Conservation (phyloP, 2,888 invertebrate genomes). For the Metacarcinus magister region DNA sequence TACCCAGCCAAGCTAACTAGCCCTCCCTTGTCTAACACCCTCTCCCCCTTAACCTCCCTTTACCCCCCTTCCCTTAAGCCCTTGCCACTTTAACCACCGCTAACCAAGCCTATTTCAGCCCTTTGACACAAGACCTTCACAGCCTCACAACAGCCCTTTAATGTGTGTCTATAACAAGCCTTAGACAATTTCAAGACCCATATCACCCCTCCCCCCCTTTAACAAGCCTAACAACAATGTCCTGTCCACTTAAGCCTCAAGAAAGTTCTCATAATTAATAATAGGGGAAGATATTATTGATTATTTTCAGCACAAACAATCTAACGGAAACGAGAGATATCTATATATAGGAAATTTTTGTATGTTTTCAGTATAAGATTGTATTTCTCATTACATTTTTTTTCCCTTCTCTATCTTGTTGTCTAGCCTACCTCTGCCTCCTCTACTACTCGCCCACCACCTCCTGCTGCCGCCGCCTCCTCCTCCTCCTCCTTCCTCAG, state of each 20-base stretch:
- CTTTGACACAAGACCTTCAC: no score
- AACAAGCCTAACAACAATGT: no score
- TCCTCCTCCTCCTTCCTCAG: constrained; percentile 18
- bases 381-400: background rate
- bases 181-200: no score
- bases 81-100: background rate
- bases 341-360: no score
- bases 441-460: background rate
- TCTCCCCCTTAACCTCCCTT: no score
- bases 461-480: background rate
- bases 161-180: background rate
- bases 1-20: background rate
- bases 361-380: no score
- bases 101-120: no score
- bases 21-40: background rate
- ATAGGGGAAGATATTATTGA: no score
- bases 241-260: no score
- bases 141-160: background rate
- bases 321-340: no score
- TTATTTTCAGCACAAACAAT: no score
- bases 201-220: no score
- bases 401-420: background rate
- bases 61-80: background rate
- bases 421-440: background rate
- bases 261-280: background rate